These are phyloP conservation scores for Geotrypetes seraphini DNA, from an alignment of 2,797 vertebrate genomes.

Conservation along the genomic window DNA sequence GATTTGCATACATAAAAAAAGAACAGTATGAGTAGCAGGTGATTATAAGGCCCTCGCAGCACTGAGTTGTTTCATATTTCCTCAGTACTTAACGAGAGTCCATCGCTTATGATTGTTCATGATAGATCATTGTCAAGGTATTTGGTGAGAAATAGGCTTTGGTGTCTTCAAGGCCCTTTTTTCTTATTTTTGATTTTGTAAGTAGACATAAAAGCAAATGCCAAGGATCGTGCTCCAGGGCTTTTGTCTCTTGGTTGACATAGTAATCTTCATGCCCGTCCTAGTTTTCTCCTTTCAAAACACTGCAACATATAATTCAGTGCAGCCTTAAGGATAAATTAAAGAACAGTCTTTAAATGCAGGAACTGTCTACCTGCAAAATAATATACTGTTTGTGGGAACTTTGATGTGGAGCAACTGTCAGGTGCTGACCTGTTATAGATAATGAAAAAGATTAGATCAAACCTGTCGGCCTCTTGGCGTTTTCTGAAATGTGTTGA, in stretches of 20 bases:
- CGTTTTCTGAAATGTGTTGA: conserved; percentile 11
- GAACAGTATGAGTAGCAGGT: no score
- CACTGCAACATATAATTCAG: conserved; percentile 1
- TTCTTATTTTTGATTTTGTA: no score
- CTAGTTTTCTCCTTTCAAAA: neutral
- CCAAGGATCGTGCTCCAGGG: no score
- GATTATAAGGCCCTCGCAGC: no score
- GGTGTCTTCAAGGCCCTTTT: no score
- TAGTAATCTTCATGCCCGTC: neutral
- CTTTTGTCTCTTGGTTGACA: neutral
- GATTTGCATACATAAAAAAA: no score
- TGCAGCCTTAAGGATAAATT: no score
- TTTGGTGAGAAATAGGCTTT: no score
- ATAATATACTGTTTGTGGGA: conserved; percentile 6
- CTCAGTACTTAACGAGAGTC: no score
- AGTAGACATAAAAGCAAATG: neutral
- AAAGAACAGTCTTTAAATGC: conserved; percentile 19
- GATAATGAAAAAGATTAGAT: conserved; percentile 17
- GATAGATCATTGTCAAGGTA: no score
- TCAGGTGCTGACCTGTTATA: conserved; percentile 19
- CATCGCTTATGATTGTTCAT: no score
- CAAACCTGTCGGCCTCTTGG: conserved; percentile 14
- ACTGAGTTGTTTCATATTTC: no score
- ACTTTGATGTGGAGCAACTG: conserved; percentile 25
- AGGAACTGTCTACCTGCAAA: conserved; percentile 10